phyloP scores from a whole-genome alignment of 2,888 invertebrate genomes.

The Torymus tubicola region DNA sequence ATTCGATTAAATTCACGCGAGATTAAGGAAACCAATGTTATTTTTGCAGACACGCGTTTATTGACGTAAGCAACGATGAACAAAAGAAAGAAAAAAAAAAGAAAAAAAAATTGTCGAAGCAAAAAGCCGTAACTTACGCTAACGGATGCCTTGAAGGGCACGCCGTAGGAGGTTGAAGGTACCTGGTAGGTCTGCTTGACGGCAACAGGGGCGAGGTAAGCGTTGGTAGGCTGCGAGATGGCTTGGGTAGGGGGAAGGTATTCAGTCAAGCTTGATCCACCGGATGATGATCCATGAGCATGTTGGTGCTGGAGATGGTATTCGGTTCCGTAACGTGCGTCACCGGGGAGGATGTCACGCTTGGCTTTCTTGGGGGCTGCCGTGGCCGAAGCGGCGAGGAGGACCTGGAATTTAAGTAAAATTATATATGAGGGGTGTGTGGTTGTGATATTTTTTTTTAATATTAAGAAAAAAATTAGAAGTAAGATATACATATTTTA shows the following conservation, averaged over 20 bases:
- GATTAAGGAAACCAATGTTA: no score
- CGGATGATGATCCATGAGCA: constrained; percentile 26
- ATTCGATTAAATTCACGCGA: no score
- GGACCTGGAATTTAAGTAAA: constrained; percentile 65
- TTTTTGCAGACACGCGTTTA: no score
- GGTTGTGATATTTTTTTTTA: not conserved
- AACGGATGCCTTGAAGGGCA: constrained; percentile 39
- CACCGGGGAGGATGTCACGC: constrained; percentile 69
- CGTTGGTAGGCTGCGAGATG: constrained; percentile 10
- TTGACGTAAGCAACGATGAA: not conserved
- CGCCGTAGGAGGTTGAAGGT: constrained; percentile 54
- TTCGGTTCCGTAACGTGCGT: constrained; percentile 72
- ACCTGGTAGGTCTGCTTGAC: constrained; percentile 5
- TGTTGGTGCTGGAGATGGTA: constrained; percentile 71
- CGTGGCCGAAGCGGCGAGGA: constrained; percentile 64
- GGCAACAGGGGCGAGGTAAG: constrained; percentile 20
- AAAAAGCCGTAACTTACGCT: constrained; percentile 13
- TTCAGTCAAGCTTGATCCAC: constrained; percentile 22
- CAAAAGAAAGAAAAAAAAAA: not conserved
- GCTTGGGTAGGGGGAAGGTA: constrained; percentile 39
- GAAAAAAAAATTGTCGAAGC: no score
- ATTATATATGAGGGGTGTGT: not conserved
- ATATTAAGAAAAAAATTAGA: not conserved
- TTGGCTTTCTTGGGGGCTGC: constrained; percentile 61
- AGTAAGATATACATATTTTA: no score